Base-by-base conservation (phyloP, 2,888 invertebrate species). In the Sphaeridia pumilis region DNA sequence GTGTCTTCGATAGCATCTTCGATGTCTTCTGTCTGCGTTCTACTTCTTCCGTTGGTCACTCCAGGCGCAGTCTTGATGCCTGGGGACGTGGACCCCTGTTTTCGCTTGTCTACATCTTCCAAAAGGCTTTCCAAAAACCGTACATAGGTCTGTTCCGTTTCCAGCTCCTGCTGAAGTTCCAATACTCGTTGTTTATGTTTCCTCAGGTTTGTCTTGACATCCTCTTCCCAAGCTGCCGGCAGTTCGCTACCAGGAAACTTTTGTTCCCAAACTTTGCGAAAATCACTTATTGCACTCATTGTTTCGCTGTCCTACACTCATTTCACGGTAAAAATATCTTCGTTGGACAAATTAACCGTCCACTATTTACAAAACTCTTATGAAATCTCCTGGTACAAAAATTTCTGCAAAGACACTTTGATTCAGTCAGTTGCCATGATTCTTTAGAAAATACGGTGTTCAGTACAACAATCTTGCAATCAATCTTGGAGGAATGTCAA, bases 191-290 rank as follows among this genome's bases (percentile, higher is more conserved):
- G 81, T 76, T 85, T 85, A 76, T 90, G 89, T 73, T 87, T 85
- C 68, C 83, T 80, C 67, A 90, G 78, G 75, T 88, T 88, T 65
- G 86, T 85, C 69, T 87, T 81, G 69, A 89, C 87, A 76, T 89
- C 87, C 74, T 87, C 87, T 72, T 88, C 88, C 88, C 87, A 88
- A 70, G 87, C 87, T 70, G 85, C 85, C 71, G 89, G 88, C 67
- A 89, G 76, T 66, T 85, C 84, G 75, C 86, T 87, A 70, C 87
- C 87, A 66, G 88, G 88, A 77, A 88, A 89, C 69, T 87, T 78
- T 76, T 87, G 83, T 74, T 82, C 80, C 88, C 89, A 89, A 73
- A 88, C 84, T 72, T 85, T 57, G 31, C 61, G 62, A 42, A 65
- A 61, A 45, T 65, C 65, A 44, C 58, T 61, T 34, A 65, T 65